Conservation (phyloP, 2,888 invertebrate genomes). For the Troides helena region DNA sequence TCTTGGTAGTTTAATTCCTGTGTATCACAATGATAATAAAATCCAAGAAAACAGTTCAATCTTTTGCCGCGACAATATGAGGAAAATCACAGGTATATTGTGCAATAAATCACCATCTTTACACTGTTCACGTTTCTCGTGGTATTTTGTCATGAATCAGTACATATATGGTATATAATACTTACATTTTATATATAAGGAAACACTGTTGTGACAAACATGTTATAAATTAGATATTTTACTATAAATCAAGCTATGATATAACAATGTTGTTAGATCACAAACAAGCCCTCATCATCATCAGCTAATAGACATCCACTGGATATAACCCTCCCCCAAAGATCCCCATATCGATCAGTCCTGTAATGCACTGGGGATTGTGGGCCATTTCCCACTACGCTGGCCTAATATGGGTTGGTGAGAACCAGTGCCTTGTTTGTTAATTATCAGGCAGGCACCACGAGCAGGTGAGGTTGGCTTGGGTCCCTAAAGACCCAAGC, state of each 20-base stretch:
- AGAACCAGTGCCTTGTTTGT: too few species aligned
- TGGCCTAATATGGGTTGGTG: too few species aligned
- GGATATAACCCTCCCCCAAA: too few species aligned
- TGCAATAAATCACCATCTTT: not conserved
- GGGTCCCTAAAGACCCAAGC: too few species aligned
- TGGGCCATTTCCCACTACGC: too few species aligned
- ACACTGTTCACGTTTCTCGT: not conserved
- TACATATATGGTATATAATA: not conserved
- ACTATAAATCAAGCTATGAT: too few species aligned
- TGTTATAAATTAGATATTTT: not conserved
- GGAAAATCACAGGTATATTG: slow-evolving; percentile 3
- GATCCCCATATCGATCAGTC: too few species aligned
- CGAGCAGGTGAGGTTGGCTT: too few species aligned
- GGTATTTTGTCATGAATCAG: not conserved
- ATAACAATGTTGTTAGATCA: not conserved
- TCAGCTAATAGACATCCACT: too few species aligned
- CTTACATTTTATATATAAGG: not conserved
- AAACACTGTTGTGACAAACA: not conserved
- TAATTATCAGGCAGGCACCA: too few species aligned
- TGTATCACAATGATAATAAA: not conserved
- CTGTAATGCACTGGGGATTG: too few species aligned
- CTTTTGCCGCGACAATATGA: slow-evolving; percentile 1
- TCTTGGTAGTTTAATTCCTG: not conserved
- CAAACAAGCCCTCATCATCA: not conserved
- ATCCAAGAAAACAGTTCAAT: not conserved